Conservation (phyloP, 1,140 invertebrate species). For the Laodelphax striatellus region DNA sequence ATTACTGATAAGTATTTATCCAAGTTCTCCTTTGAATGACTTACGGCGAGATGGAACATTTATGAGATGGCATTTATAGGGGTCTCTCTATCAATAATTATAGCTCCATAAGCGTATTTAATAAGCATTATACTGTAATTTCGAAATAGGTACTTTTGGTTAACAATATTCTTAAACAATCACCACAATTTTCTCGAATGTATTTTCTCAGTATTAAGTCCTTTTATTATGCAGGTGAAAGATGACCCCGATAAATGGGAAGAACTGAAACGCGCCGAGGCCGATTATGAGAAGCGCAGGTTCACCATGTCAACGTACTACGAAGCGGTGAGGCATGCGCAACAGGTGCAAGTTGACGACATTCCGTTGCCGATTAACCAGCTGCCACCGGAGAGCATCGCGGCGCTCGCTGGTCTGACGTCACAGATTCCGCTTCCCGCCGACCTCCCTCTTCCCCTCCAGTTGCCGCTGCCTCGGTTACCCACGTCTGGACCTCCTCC, state of each 20-base stretch:
- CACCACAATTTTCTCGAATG: no score
- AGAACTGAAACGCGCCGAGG: slow-evolving; percentile 80
- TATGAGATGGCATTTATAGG: no score
- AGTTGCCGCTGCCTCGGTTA: slow-evolving; percentile 34
- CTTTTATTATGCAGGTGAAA: slow-evolving; percentile 56
- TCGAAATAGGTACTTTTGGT: no score
- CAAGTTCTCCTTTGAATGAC: no score
- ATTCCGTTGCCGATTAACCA: slow-evolving; percentile 74
- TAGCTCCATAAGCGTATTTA: no score
- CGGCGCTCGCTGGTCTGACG: slow-evolving; percentile 40
- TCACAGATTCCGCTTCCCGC: slow-evolving; percentile 66
- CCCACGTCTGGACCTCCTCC: slow-evolving; percentile 30
- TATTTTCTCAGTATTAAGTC: neutral
- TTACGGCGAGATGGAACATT: no score
- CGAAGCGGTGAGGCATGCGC: slow-evolving; percentile 88
- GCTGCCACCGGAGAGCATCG: slow-evolving; percentile 22
- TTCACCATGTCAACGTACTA: slow-evolving; percentile 81
- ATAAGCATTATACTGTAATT: no score
- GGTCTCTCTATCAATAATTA: no score
- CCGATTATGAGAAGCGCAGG: slow-evolving; percentile 85
- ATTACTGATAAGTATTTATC: no score
- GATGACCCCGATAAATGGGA: slow-evolving; percentile 91
- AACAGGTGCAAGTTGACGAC: slow-evolving; percentile 86
- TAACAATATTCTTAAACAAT: no score
- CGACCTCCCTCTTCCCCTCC: slow-evolving; percentile 45